phyloP scores from a whole-genome alignment of 1,140 invertebrate species.

The Hycleus phaleratus region DNA sequence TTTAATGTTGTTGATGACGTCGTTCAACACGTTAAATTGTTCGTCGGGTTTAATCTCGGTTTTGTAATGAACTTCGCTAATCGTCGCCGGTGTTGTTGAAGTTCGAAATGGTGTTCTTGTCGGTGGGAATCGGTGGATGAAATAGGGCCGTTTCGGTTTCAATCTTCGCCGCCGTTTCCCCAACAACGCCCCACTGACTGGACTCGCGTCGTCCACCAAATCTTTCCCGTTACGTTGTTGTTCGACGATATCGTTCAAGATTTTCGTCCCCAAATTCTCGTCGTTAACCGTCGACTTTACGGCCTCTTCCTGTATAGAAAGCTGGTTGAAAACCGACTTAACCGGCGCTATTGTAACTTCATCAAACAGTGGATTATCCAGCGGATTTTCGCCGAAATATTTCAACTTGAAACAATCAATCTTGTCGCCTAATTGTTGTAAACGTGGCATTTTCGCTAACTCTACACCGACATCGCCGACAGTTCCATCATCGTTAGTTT shows the following conservation, averaged over 20 bases:
- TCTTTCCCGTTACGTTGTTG: neutral
- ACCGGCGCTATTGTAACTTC: constrained; percentile 43
- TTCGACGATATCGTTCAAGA: constrained; percentile 1
- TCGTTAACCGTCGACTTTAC: neutral
- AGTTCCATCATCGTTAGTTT: constrained; percentile 39
- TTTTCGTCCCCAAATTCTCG: neutral
- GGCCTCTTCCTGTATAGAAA: neutral
- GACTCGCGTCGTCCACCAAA: neutral
- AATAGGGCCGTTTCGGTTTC: neutral
- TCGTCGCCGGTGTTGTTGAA: too few species aligned
- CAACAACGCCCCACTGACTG: neutral
- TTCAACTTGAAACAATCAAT: constrained; percentile 66
- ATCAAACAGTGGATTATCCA: constrained; percentile 66
- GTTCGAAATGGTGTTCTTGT: constrained; percentile 11
- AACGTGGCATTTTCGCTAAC: constrained; percentile 34
- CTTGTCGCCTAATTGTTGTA: constrained; percentile 56
- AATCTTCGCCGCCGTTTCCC: constrained; percentile 1
- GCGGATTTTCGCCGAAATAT: constrained; percentile 63
- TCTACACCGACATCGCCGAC: constrained; percentile 26
- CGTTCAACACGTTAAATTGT: constrained; percentile 37
- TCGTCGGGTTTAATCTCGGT: constrained; percentile 38
- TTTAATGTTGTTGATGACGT: constrained; percentile 38
- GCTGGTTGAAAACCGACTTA: constrained; percentile 23
- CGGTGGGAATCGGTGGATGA: constrained; percentile 13
- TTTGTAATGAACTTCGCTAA: constrained; percentile 39